Evolutionary conservation across 2,888 invertebrate species (phyloP), one percentile per base, ranked within the genome.

Genomic region (Phyllotreta cruciferae): DNA sequence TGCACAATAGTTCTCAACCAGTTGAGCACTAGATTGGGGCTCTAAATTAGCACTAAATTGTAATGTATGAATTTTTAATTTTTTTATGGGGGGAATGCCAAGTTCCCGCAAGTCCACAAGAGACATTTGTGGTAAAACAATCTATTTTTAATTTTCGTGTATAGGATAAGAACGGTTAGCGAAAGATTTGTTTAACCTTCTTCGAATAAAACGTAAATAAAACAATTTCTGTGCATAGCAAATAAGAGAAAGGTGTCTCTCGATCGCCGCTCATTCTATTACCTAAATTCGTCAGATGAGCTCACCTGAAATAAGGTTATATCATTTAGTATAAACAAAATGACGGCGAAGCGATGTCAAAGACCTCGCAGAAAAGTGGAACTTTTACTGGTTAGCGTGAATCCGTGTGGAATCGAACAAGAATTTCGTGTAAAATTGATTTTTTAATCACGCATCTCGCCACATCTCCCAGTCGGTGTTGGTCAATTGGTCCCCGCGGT

Each of bases 311-410:
- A 70, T 69, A 69, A 70, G 71, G 71, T 71, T 72, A 70, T 70
- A 71, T 71, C 67, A 72, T 69, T 72, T 70, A 66, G 62, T 57
- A 71, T 65, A 71, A 72, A 72, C 72, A 71, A 71, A 24, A 67
- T 70, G 69, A 65, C 64, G 66, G 56, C 55, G 24, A 24, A 24
- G 2, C 24, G 60, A 70, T 64, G 69, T 70, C 72, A 69, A 73
- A 71, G 71, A 72, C 72, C 71, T 67, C 63, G 53, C 62, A 49
- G 56, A 65, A 63, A 70, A 68, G 67, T 70, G 53, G 67, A 70
- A 68, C 71, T 71, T 66, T 69, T 69, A 70, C 67, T 68, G 36
- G 36, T 58, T 58, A 47, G n/a, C 47, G 24, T 24, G 14, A 47
- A 47, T 14, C 47, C 34, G 6, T 47, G 47, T 47, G 47, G 47